These are phyloP conservation scores for Sympetrum striolatum DNA, from an alignment of 2,888 invertebrate species.

Conservation along the genomic window DNA sequence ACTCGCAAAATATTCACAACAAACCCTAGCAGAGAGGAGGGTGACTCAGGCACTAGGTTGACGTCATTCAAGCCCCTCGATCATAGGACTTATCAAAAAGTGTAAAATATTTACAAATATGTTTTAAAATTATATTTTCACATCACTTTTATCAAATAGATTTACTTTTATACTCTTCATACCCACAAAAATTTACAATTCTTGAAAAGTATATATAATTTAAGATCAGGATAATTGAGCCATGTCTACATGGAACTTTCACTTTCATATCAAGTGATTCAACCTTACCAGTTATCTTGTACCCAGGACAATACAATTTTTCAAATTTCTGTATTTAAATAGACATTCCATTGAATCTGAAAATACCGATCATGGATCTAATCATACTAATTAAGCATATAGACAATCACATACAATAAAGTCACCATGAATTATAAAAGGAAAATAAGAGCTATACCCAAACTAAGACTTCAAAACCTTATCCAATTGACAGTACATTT, in stretches of 20 bases:
- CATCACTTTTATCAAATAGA: slow-evolving; percentile 40
- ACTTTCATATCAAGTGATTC: slow-evolving; percentile 20
- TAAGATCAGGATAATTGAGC: slow-evolving; percentile 38
- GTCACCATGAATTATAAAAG: slow-evolving; percentile 32
- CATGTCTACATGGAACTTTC: slow-evolving; percentile 13
- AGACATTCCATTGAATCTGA: slow-evolving; percentile 13
- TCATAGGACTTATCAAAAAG: slow-evolving; percentile 43
- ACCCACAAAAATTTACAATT: slow-evolving; percentile 42
- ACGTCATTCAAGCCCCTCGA: slow-evolving; percentile 34
- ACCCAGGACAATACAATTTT: slow-evolving; percentile 15
- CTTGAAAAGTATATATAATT: slow-evolving; percentile 39
- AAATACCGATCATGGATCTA: slow-evolving; percentile 25
- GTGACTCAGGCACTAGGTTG: slow-evolving; percentile 35
- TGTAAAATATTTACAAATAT: slow-evolving; percentile 44
- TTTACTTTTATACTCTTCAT: slow-evolving; percentile 33
- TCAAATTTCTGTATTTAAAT: neutral
- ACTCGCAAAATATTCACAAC: slow-evolving; percentile 27
- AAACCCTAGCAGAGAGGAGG: slow-evolving; percentile 26
- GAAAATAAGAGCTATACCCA: slow-evolving; percentile 33
- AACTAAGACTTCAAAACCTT: slow-evolving; percentile 24
- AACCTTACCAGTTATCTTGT: slow-evolving; percentile 10
- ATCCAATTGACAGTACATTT: slow-evolving; percentile 25
- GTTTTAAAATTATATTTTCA: slow-evolving; percentile 40
- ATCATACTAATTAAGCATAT: slow-evolving; percentile 40
- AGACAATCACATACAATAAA: slow-evolving; percentile 6